Evolutionary conservation across 2,888 invertebrate genomes (phyloP), one percentile per base, ranked within the genome.

Genomic region (Dioctria linearis): DNA sequence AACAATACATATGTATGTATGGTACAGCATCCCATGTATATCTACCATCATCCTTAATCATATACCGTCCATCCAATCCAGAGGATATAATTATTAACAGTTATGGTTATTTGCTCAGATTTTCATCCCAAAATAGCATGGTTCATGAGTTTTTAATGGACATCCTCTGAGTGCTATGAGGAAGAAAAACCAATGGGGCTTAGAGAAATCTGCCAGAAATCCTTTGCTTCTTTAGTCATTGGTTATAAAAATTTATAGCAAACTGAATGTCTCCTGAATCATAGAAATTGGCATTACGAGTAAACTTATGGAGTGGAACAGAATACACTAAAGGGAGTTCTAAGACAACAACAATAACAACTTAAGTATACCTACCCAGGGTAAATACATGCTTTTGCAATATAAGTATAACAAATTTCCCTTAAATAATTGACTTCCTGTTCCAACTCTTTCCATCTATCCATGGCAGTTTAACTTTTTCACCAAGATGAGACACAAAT

Each of bases 141-240:
- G 57, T 37, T 57, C 73, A 73, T 73, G 73, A 57, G 42, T 57
- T 73, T 73, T 57, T 73, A 73, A 73, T 73, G 73, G 73, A 73
- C 57, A 73, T 73, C 39, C 42, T 25, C 25, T 25, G 43, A 13
- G n/a, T 73, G 57, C 49, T 66, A 78, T 78, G 51, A 78, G 13
- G 65, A 65, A 65, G 65, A 65, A 78, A 78, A 78, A 39, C 42
- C 65, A 78, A 78, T 78, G 65, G 65, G 65, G n/a, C 65, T n/a
- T 78, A 40, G 42, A 51, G 40, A 13, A 42, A 37, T 40, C 40
- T 65, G 78, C 51, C 78, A 43, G 65, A 78, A 54, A 78, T 63
- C 65, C 65, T 78, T 78, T 65, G 63, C 65, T 54, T 78, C 65
- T 39, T 13, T 39, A 73, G 57, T 57, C 40, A 57, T 73, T 42